These are phyloP conservation scores for Aphelenchoides bicaudatus DNA, from an alignment of 2,888 invertebrate species.

Conservation along the genomic window DNA sequence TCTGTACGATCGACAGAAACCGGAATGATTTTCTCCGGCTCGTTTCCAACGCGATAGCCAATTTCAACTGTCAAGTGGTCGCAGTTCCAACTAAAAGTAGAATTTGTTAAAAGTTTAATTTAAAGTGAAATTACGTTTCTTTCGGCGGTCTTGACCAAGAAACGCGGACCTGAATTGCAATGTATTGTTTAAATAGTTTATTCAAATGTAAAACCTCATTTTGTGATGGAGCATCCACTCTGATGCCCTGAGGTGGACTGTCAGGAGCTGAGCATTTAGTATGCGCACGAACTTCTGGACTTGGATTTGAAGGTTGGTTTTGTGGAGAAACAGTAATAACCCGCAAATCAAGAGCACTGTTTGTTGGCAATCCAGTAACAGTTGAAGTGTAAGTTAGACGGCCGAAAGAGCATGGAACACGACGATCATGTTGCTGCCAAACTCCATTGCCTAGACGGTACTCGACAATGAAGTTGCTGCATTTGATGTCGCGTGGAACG, in stretches of 20 bases:
- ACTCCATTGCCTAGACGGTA: conserved; percentile 52
- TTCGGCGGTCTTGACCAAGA: conserved; percentile 55
- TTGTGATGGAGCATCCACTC: conserved; percentile 53
- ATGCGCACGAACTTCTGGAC: conserved; percentile 57
- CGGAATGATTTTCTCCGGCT: conserved; percentile 49
- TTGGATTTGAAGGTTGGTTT: conserved; percentile 54
- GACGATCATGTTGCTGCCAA: conserved; percentile 52
- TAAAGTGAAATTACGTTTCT: no score
- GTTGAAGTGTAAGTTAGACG: conserved; percentile 49
- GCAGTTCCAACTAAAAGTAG: no score
- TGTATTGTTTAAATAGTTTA: no score
- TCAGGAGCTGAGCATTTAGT: conserved; percentile 59
- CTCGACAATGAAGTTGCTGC: conserved; percentile 56
- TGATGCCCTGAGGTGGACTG: conserved; percentile 53
- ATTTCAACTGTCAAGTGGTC: conserved; percentile 59
- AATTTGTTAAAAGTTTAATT: no score
- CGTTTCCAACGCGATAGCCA: conserved; percentile 54
- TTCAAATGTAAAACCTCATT: no score
- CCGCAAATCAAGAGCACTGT: conserved; percentile 56
- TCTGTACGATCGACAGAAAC: conserved; percentile 57
- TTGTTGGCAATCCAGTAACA: conserved; percentile 55
- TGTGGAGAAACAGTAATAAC: conserved; percentile 50
- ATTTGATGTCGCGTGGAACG: conserved; percentile 38
- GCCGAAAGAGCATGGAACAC: conserved; percentile 50
- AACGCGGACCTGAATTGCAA: no score